Base-by-base conservation (phyloP, 2,888 invertebrate genomes). In the Globia sparganii region DNA sequence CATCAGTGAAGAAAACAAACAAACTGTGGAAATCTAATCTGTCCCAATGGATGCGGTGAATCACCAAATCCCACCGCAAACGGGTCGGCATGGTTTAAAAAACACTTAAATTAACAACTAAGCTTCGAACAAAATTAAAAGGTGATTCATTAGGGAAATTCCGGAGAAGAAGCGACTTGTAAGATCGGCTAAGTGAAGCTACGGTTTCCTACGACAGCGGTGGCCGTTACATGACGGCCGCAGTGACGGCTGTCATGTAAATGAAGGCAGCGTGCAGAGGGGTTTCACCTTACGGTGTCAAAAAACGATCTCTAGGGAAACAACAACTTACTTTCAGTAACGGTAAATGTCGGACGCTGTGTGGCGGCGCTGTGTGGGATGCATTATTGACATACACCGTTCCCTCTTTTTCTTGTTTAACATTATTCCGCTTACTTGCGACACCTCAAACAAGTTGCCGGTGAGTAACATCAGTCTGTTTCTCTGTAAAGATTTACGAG, bases 11-110 rank as follows among this genome's bases (percentile, higher is more conserved):
- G 76, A 72, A 28, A 62, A 70, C 67, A 83, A 56, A 72, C 67
- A 83, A 64, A 72, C 64, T 67, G 43, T 69, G 62, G 59, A 59
- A 72, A 81, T 75, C 11, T 78, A 72, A 75, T 78, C 76, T 66
- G 66, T 58, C 65, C 28, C 64, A 59, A 62, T 73, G 62, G 76
- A 78, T 78, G 72, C 79, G 77, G 80, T n/a, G 66, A 61, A 66
- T 46, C 15, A 67, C 53, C 37, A 69, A 78, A 67, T 67, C 28
- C 25, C 37, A 70, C 74, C 73, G 59, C 81, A 69, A 74, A 74
- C 53, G 62, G 62, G 46, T 62, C 8, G 53, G 2, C 34, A 59
- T 21, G 66, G 68, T 71, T 73, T 31, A 25, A 74, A 74, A 43
- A 43, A 43, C 43, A 43, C 11, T 43, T 43, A 43, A 43, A 80